A percentile compares a stretch with the other conserved stretches of the same genome.
These are phyloP conservation scores for Linnaemya vulpina DNA, from an alignment of 2,888 invertebrate genomes.

Conservation along the genomic window DNA sequence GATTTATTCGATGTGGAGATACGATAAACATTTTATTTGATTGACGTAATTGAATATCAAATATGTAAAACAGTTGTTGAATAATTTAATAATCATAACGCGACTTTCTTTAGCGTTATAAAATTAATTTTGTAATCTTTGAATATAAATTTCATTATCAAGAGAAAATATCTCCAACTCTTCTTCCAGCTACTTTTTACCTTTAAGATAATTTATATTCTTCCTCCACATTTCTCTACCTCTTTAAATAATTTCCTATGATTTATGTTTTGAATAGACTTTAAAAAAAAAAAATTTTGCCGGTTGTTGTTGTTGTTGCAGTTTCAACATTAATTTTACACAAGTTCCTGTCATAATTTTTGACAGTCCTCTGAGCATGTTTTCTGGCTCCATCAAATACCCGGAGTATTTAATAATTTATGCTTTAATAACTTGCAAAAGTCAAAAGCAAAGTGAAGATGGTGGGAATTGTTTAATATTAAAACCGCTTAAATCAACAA, in stretches of 20 bases:
- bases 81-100: too few relatives aligned
- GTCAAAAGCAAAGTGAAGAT: background rate
- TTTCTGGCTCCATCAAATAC: background rate
- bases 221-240: background rate
- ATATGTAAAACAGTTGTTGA: too few relatives aligned
- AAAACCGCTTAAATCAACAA: background rate
- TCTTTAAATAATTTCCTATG: background rate
- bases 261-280: background rate
- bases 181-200: background rate
- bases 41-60: too few relatives aligned
- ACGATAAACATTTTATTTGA: too few relatives aligned
- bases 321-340: constrained; percentile 14
- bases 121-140: too few relatives aligned
- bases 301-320: background rate
- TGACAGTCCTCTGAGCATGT: constrained; percentile 11
- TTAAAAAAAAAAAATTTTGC: background rate
- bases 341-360: constrained; percentile 37
- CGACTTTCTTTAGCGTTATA: too few relatives aligned
- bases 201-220: background rate
- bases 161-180: too few relatives aligned
- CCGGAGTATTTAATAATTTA: background rate
- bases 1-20: too few relatives aligned
- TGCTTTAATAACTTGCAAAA: constrained; percentile 18
- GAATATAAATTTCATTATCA: too few relatives aligned
- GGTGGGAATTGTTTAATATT: background rate